Base-by-base conservation (phyloP, 2,888 invertebrate species). In the Pterostichus madidus region DNA sequence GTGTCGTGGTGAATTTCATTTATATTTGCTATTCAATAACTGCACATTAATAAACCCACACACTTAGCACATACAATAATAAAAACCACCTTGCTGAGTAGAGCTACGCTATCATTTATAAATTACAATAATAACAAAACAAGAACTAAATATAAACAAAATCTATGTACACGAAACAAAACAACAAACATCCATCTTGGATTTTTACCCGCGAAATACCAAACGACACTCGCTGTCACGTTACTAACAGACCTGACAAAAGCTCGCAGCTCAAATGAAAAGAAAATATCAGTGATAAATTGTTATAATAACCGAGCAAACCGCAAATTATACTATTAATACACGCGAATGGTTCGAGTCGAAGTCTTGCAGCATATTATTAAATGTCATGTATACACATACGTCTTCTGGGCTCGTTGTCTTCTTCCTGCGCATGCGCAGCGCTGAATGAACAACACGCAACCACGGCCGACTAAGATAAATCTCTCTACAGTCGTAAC, bases 291-390 rank as follows among this genome's bases (percentile, higher is more conserved):
- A 61, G 71, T 81, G 81, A 81, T 81, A 75, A 81, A 81, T 81
- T 75, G 81, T 56, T 81, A 75, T 81, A 81, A 81, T 81, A 81
- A 75, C 75, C 46, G 17, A 75, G 81, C 71, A 61, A 81, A 75
- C 81, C 61, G 75, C 81, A 81, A 81, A 81, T 81, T 81, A 75
- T 81, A 75, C 81, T 81, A 81, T 81, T 81, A 81, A 81, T 81
- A 81, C 81, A 75, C 61, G 81, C 81, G 81, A 73, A 81, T 75
- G 61, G 71, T 75, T 73, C 56, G 64, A 46, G 44, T 17, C 81
- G 46, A 75, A 75, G 81, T 49, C 59, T 75, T 75, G 32, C 81
- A 81, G 59, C 59, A 24, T 81, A 75, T 81, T 81, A 81, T 81
- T 81, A 81, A 81, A 75, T 75, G 75, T 81, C 81, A 81, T 81